phyloP scores from a whole-genome alignment of 2,888 invertebrate genomes.

The Lottia gigantea region DNA sequence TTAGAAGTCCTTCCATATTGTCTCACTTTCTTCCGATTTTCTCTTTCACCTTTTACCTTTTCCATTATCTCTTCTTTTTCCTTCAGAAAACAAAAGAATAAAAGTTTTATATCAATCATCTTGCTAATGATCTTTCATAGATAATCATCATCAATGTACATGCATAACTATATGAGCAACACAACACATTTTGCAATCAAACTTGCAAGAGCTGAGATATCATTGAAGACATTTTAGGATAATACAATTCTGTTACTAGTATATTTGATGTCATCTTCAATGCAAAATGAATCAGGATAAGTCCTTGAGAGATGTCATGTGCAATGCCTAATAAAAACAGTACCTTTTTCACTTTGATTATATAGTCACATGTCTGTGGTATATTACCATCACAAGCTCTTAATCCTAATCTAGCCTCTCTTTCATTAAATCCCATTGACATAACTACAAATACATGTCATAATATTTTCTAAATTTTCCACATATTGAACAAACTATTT shows the following conservation, averaged over 20 bases:
- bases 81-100: slow-evolving; percentile 40
- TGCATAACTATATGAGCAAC: no score
- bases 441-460: slow-evolving; percentile 68
- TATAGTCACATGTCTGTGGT: slow-evolving; percentile 76
- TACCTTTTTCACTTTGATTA: slow-evolving; percentile 70
- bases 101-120: background rate
- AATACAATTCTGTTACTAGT: no score
- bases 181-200: no score
- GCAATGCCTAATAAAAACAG: no score
- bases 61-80: slow-evolving; percentile 67
- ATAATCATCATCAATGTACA: no score
- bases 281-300: no score
- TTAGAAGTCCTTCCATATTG: slow-evolving; percentile 75
- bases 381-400: slow-evolving; percentile 74
- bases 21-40: slow-evolving; percentile 66
- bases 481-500: no score
- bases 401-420: slow-evolving; percentile 79
- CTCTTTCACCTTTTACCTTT: slow-evolving; percentile 51
- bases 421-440: slow-evolving; percentile 76
- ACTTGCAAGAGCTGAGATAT: no score
- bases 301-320: no score
- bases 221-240: no score
- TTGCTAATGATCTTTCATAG: no score
- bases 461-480: background rate
- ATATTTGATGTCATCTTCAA: no score